phyloP scores from a whole-genome alignment of 2,797 vertebrate species.

The Eremophila alpestris region DNA sequence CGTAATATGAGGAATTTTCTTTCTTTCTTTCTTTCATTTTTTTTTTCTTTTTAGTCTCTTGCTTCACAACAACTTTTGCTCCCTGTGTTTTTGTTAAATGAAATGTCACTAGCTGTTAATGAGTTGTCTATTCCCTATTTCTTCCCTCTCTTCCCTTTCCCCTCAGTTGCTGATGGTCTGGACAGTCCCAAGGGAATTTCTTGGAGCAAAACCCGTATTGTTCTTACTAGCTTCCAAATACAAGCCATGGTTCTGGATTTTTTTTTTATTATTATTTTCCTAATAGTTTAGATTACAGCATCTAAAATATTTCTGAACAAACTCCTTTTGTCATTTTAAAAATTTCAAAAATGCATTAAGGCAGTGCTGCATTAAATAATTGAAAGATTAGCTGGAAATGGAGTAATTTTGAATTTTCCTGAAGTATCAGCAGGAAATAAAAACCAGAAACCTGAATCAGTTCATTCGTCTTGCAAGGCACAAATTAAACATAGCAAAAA shows the following conservation, averaged over 20 bases:
- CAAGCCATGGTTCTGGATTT: neutral
- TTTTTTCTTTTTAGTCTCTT: constrained; percentile 32
- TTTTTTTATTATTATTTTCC: constrained; percentile 6
- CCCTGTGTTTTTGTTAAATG: constrained; percentile 63
- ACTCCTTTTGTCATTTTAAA: constrained; percentile 49
- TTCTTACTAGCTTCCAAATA: constrained; percentile 53
- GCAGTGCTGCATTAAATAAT: constrained; percentile 6
- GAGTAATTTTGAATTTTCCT: neutral
- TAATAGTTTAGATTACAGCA: constrained; percentile 45
- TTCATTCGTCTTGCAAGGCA: constrained; percentile 34
- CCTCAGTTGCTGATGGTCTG: constrained; percentile 43
- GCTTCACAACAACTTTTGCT: constrained; percentile 72
- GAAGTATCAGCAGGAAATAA: constrained; percentile 40
- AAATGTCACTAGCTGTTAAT: constrained; percentile 70
- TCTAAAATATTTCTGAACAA: constrained; percentile 47
- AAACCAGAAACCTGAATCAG: constrained; percentile 52
- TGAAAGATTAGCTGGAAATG: constrained; percentile 5
- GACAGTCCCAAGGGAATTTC: constrained; percentile 64
- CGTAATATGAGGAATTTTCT: constrained; percentile 86
- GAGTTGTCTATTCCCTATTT: constrained; percentile 62
- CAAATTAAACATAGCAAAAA: constrained; percentile 41
- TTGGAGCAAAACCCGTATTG: constrained; percentile 40
- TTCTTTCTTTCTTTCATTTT: neutral
- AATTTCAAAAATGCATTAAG: constrained; percentile 14
- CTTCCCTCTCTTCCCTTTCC: neutral